Conservation (phyloP, 37 sponge, comb jelly and placozoan species). For the Amphimedon queenslandica region DNA sequence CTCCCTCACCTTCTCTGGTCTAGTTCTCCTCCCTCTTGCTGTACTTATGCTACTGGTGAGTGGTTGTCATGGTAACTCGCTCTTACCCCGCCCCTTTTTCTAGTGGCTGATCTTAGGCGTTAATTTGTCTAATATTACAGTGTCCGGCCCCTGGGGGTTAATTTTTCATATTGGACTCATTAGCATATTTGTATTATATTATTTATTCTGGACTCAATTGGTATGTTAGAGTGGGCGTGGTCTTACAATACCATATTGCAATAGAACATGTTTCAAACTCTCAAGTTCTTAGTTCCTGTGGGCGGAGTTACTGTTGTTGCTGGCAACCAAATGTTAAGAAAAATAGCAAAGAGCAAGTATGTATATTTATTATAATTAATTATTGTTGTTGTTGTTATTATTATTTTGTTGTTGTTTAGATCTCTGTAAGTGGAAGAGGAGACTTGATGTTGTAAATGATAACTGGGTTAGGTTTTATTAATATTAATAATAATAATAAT, state of each 20-base stretch:
- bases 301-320: conserved; percentile 74
- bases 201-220: conserved; percentile 64
- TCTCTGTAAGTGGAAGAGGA: no score
- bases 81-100: not conserved
- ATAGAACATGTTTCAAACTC: conserved; percentile 89
- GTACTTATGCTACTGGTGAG: conserved; percentile 73
- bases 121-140: conserved; percentile 62
- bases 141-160: conserved; percentile 56
- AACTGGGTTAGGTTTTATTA: no score
- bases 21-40: conserved; percentile 56
- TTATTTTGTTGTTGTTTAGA: no score
- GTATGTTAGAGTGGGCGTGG: conserved; percentile 19
- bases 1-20: conserved; percentile 69
- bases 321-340: conserved; percentile 75
- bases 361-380: no score
- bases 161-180: conserved; percentile 67
- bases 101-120: conserved; percentile 81
- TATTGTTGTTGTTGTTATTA: no score
- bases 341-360: conserved; percentile 69
- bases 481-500: no score
- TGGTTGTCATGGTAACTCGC: not conserved
- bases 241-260: not conserved
- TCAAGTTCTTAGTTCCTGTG: conserved; percentile 66
- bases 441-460: no score
- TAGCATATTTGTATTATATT: conserved; percentile 62